Percentiles rank a stretch among this genome's conserved stretches.
Evolutionary conservation across 2,113 vertebrate genomes (phyloP).

Genomic region (Pogonocichla stellata): DNA sequence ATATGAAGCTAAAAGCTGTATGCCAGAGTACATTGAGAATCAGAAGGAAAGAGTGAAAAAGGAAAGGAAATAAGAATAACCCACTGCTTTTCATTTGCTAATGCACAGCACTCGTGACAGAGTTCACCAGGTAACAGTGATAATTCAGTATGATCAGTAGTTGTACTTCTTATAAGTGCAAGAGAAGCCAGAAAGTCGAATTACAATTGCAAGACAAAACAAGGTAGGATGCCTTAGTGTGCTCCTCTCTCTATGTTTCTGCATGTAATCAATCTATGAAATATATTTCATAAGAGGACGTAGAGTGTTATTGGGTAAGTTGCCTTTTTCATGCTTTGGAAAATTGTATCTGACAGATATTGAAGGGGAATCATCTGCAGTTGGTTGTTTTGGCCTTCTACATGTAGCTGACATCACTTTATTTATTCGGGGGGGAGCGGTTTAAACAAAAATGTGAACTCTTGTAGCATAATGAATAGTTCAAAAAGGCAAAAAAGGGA

Average conservation of each 20-base stretch:
- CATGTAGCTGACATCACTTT: background rate
- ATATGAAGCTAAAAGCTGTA: background rate
- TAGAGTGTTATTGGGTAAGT: background rate
- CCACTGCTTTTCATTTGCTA: background rate
- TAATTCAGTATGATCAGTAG: background rate
- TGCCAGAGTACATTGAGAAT: background rate
- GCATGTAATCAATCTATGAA: background rate
- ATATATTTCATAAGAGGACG: background rate
- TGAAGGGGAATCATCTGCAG: background rate
- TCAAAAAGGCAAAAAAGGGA: background rate
- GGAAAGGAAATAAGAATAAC: background rate
- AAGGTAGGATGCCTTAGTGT: background rate
- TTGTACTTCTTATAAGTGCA: background rate
- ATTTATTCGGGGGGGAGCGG: rapidly evolving
- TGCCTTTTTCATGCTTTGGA: background rate
- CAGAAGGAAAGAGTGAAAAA: background rate
- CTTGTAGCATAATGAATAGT: background rate
- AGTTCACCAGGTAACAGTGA: background rate
- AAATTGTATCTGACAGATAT: background rate
- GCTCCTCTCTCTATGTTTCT: background rate
- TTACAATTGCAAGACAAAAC: background rate
- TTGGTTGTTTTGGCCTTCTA: background rate
- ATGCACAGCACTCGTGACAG: background rate
- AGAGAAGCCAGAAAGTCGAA: background rate
- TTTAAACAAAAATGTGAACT: background rate